Evolutionary conservation across 2,888 invertebrate species (phyloP).

Genomic region (Sepiola atlantica): DNA sequence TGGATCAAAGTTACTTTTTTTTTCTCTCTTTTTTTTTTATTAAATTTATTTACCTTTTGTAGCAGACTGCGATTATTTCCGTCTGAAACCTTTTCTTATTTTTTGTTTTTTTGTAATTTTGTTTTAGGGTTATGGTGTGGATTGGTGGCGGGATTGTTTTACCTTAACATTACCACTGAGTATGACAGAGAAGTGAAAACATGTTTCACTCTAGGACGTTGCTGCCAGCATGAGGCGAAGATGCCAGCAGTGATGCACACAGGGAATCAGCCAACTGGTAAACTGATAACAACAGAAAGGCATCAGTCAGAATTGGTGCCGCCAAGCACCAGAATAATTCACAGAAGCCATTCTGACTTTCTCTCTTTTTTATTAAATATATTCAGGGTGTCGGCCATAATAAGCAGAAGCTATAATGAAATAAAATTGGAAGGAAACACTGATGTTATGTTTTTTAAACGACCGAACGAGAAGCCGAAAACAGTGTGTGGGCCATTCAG

Average conservation of each 20-base stretch:
- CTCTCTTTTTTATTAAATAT: not conserved
- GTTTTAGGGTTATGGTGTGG: not conserved
- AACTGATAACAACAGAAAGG: not conserved
- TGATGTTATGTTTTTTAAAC: not conserved
- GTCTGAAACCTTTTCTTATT: not conserved
- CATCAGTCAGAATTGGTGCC: slow-evolving; percentile 12
- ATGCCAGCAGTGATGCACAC: not conserved
- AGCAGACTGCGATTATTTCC: not conserved
- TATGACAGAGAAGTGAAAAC: not conserved
- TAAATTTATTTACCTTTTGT: not conserved
- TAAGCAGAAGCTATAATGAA: not conserved
- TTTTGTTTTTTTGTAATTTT: not conserved
- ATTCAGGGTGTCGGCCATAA: not conserved
- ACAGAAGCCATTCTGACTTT: not conserved
- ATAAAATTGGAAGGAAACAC: not conserved
- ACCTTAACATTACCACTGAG: not conserved
- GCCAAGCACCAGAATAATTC: not conserved
- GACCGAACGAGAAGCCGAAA: not conserved
- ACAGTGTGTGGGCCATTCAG: not conserved
- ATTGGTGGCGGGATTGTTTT: not conserved
- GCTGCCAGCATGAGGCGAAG: not conserved
- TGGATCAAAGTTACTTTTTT: not conserved
- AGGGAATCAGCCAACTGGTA: not conserved
- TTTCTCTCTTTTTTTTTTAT: not conserved
- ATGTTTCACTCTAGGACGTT: not conserved